A percentile compares a stretch with the other conserved stretches of the same genome.
Conservation (phyloP, 2,797 vertebrate species). For the Pterois miles region DNA sequence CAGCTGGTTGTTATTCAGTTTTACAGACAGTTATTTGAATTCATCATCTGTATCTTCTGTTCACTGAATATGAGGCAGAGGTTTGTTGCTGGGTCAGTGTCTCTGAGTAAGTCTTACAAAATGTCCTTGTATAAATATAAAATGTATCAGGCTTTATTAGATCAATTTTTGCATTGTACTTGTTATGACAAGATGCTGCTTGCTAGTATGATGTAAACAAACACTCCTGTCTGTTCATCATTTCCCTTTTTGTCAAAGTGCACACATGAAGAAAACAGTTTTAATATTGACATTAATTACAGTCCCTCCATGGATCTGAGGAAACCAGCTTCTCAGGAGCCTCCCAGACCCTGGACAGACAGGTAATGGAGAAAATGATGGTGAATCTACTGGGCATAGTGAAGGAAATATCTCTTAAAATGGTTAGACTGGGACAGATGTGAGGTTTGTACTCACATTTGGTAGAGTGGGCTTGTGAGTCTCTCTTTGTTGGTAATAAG, state of each 20-base stretch:
- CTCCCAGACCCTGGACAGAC: constrained; percentile 66
- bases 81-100: constrained; percentile 72
- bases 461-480: constrained; percentile 65
- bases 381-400: not conserved
- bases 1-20: constrained; percentile 51
- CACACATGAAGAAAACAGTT: constrained; percentile 56
- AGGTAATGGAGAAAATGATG: constrained; percentile 10
- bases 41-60: constrained; percentile 40
- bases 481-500: constrained; percentile 86
- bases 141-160: constrained; percentile 56
- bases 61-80: constrained; percentile 69
- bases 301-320: constrained; percentile 37
- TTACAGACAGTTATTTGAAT: constrained; percentile 24
- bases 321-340: constrained; percentile 54
- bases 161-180: constrained; percentile 66
- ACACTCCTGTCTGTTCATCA: constrained; percentile 43
- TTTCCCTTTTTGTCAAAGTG: constrained; percentile 56
- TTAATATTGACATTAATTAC: constrained; percentile 56
- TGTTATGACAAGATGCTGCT: constrained; percentile 51
- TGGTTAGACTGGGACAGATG: not conserved
- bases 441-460: constrained; percentile 63
- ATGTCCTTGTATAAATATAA: constrained; percentile 79
- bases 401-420: not conserved
- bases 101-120: constrained; percentile 74
- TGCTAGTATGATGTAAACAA: constrained; percentile 61